These are phyloP conservation scores for Mythimna impura DNA, from an alignment of 2,888 invertebrate genomes.

Conservation along the genomic window DNA sequence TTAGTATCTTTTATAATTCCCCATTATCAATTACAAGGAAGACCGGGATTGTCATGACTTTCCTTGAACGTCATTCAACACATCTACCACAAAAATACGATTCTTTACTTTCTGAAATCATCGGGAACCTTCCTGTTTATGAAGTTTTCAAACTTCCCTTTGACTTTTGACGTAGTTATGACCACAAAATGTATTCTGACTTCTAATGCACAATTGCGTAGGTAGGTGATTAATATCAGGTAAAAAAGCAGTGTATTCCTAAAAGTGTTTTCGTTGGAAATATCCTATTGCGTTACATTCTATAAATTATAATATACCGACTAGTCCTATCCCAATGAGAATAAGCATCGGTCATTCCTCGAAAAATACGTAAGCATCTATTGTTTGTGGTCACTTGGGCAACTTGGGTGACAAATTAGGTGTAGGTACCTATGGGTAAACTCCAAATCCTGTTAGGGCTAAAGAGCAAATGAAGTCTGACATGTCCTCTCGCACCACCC, in stretches of 20 bases:
- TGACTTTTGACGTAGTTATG: conserved; percentile 20
- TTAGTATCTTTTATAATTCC: too few relatives aligned
- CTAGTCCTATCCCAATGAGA: too few relatives aligned
- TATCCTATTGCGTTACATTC: not conserved
- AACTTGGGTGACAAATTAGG: too few relatives aligned
- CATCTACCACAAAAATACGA: not conserved
- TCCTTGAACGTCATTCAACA: conserved; percentile 19
- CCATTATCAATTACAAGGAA: not conserved
- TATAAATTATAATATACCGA: too few relatives aligned
- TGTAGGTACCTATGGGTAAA: too few relatives aligned
- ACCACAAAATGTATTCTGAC: not conserved
- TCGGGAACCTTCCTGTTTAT: not conserved
- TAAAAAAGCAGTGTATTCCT: not conserved
- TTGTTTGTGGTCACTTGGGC: too few relatives aligned
- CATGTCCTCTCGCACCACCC: too few relatives aligned
- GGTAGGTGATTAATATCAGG: conserved; percentile 11
- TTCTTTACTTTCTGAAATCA: not conserved
- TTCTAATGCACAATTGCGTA: not conserved
- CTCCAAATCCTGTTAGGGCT: too few relatives aligned
- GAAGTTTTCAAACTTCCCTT: not conserved
- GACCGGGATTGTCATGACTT: not conserved
- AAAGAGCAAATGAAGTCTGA: too few relatives aligned
- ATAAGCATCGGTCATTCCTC: too few relatives aligned
- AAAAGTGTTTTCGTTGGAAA: not conserved
- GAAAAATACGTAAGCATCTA: too few relatives aligned